Evolutionary conservation across 2,888 invertebrate genomes (phyloP), one percentile per base, ranked within the genome.

Genomic region (Caenorhabditis plicata): DNA sequence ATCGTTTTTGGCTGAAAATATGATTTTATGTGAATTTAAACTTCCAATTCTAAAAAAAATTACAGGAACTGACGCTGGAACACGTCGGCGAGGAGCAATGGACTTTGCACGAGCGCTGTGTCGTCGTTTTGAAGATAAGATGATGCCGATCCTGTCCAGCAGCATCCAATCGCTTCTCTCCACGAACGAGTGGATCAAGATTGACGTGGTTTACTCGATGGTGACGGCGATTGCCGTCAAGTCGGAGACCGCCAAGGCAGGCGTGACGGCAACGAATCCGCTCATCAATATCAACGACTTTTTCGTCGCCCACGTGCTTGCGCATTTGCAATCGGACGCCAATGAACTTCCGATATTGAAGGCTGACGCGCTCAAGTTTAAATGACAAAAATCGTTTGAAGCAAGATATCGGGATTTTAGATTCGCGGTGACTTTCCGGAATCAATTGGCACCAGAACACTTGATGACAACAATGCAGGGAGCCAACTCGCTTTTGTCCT

Each of bases 191-290:
- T 98, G 96, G 96, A 53, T 58, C 41, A 67, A 67, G 46, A 64
- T 95, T 82, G 95, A 99, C 84, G 90, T 93, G 11, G 95, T 95
- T 2, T 87, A 96, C 74, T 96, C 91, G 85, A 86, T 99, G 73
- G 92, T 98, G 56, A 95, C 93, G 53, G 92, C 95, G 2, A 86
- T 98, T 70, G 92, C 91, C 31, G 88, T 91, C 1, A 89, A 91
- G 80, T 94, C 90, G 35, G 86, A 88, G 74, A 94, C 94, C 1
- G 88, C 89, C 77, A 90, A 88, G 50, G 73, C 80, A 47, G 80
- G 80, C 25, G 73, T 74, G 7, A 79, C 77, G 1, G 64, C 58
- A 22, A 75, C 75, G 7, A 71, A 67, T 40, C 64, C 71, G 23
- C 43, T 79, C 44, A 92, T 96, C 8, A 89, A 93, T 75, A 85